Evolutionary conservation across 2,113 vertebrate genomes (phyloP), one percentile per base, ranked within the genome.

Genomic region (Lasiurus borealis): DNA sequence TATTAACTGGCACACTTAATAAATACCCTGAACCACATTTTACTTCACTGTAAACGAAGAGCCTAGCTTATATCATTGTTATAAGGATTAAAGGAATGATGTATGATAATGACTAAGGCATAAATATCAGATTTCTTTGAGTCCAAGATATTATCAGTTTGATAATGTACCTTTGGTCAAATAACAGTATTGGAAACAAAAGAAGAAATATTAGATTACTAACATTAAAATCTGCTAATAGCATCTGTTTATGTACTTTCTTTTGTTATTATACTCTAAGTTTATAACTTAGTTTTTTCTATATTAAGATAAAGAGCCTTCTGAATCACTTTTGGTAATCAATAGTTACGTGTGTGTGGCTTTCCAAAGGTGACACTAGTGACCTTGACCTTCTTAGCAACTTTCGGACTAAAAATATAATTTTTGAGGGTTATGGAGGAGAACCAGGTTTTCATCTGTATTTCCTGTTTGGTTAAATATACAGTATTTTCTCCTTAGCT

Each of bases 71-170:
- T 5, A 91, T 27, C 12, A 31, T 66, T 82, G 48, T 31, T 31
- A 0, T 90, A 78, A 88, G 21, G 6, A 82, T 81, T 59, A 82
- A 66, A 89, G 27, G n/a, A 84, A 19, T 52, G 46, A 44, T 59
- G 2, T 11, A 19, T 52, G 57, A 82, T 29, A 85, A 72, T 36
- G 8, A 5, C 21, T 69, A 64, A 48, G 52, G 59, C n/a, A 59
- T n/a, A 95, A 81, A 73, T 48, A 52, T 31, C 14, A n/a, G 23
- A 89, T 87, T 96, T 90, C 40, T 44, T 75, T 94, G 73, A 71
- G 52, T 96, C 48, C 59, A 77, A 84, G 36, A 71, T 46, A 23
- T 40, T 68, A 69, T 82, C 54, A 52, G 27, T 75, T 64, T 46
- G 19, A 54, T 25, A 95, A 21, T 19, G 3, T n/a, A 72, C 34